A percentile compares a stretch with the other conserved stretches of the same genome.
These are phyloP conservation scores for Parazoanthus swiftii DNA, from an alignment of 92 coral and sea anemone species.

Conservation along the genomic window DNA sequence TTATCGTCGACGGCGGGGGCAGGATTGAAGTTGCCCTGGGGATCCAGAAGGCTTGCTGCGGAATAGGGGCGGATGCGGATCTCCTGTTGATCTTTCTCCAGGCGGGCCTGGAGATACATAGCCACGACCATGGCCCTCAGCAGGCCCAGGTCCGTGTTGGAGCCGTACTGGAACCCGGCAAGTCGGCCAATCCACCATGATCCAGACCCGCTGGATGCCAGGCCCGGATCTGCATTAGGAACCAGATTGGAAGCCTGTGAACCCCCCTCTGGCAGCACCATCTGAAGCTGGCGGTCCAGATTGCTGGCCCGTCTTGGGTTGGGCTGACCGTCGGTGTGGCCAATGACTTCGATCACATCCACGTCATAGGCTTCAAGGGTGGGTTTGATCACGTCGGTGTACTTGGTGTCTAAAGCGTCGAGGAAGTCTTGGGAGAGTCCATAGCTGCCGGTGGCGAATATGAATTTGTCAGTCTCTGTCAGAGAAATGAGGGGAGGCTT, in stretches of 20 bases:
- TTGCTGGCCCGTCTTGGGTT: constrained; percentile 15
- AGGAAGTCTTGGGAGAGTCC: too few species aligned
- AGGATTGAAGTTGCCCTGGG: constrained; percentile 15
- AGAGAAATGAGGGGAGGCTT: too few species aligned
- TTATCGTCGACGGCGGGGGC: constrained; percentile 17
- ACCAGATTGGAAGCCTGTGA: constrained; percentile 15
- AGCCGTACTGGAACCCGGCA: constrained; percentile 17
- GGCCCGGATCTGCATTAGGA: constrained; percentile 16
- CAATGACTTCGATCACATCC: constrained; percentile 14
- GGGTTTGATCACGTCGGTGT: constrained; percentile 11
- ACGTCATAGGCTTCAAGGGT: constrained; percentile 15
- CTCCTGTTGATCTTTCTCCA: constrained; percentile 14
- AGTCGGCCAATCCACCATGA: constrained; percentile 15
- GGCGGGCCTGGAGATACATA: constrained; percentile 16
- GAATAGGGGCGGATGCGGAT: constrained; percentile 16
- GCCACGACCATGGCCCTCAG: constrained; percentile 17
- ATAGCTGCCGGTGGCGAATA: too few species aligned
- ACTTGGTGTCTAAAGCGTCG: too few species aligned
- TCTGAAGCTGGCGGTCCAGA: constrained; percentile 16
- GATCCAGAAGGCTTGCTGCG: constrained; percentile 16
- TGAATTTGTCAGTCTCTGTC: too few species aligned
- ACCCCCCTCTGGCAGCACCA: constrained; percentile 17
- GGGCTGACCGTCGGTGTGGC: constrained; percentile 18
- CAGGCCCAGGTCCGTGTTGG: constrained; percentile 17
- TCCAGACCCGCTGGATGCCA: constrained; percentile 17